Conservation (phyloP, 2,113 vertebrate species). For the Vicugna pacos region DNA sequence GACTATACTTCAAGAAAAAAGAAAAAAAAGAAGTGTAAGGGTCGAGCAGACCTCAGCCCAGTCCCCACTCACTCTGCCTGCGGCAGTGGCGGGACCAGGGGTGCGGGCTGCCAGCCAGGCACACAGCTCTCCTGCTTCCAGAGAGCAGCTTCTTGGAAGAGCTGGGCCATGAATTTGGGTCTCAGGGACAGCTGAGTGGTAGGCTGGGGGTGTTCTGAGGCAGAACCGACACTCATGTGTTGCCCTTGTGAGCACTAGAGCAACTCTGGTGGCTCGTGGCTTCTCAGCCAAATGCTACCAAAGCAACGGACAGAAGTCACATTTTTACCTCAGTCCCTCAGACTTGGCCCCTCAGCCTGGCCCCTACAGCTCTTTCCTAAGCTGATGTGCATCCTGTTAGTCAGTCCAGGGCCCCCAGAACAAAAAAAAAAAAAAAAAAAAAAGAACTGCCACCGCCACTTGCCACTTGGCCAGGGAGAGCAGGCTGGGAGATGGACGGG, state of each 20-base stretch:
- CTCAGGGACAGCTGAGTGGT: neutral
- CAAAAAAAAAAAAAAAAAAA: no score
- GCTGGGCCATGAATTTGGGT: neutral
- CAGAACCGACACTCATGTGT: rapidly evolving
- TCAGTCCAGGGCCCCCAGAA: neutral
- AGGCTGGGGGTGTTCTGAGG: neutral
- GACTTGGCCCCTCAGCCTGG: neutral
- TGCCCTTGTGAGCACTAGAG: neutral
- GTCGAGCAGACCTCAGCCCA: neutral
- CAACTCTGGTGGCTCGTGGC: neutral
- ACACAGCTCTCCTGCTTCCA: neutral
- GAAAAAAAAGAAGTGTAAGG: no score
- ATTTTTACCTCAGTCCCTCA: constrained; percentile 30
- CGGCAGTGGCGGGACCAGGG: neutral
- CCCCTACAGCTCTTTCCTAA: neutral
- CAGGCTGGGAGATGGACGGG: rapidly evolving
- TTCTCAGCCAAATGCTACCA: neutral
- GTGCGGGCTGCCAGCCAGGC: no score
- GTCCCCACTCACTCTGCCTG: rapidly evolving
- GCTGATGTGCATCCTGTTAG: neutral
- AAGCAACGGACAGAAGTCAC: neutral
- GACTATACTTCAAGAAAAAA: no score
- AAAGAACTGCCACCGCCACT: neutral
- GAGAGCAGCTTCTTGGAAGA: neutral
- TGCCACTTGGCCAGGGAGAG: neutral